Conservation (phyloP, 2,888 invertebrate genomes). For the Tipula unca region DNA sequence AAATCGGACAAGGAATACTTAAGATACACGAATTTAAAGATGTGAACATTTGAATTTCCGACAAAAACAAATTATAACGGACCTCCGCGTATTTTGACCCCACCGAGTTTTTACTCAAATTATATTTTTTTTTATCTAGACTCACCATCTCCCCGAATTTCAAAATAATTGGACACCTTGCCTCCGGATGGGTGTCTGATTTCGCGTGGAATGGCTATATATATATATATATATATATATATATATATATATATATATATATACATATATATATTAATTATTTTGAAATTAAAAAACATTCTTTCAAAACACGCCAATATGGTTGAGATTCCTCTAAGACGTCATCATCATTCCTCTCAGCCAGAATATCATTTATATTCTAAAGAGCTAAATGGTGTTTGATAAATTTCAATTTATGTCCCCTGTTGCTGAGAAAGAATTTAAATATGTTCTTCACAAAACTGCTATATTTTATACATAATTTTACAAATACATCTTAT, state of each 20-base stretch:
- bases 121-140: too few relatives aligned
- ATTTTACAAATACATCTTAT: slow-evolving; percentile 2
- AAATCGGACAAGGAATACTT: too few relatives aligned
- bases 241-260: neutral
- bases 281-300: neutral
- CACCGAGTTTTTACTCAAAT: too few relatives aligned
- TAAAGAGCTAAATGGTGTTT: neutral
- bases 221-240: neutral
- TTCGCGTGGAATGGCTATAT: too few relatives aligned
- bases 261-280: neutral
- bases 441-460: slow-evolving; percentile 20
- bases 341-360: neutral
- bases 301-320: neutral
- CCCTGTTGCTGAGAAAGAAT: slow-evolving; percentile 22
- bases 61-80: too few relatives aligned
- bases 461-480: slow-evolving; percentile 16
- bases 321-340: neutral
- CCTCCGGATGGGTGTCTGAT: too few relatives aligned
- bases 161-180: too few relatives aligned
- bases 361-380: neutral
- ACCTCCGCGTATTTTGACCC: too few relatives aligned
- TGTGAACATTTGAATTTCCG: too few relatives aligned
- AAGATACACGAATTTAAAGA: too few relatives aligned
- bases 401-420: neutral
- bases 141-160: too few relatives aligned